phyloP scores from a whole-genome alignment of 2,888 invertebrate species.

The Campoplex nolae region DNA sequence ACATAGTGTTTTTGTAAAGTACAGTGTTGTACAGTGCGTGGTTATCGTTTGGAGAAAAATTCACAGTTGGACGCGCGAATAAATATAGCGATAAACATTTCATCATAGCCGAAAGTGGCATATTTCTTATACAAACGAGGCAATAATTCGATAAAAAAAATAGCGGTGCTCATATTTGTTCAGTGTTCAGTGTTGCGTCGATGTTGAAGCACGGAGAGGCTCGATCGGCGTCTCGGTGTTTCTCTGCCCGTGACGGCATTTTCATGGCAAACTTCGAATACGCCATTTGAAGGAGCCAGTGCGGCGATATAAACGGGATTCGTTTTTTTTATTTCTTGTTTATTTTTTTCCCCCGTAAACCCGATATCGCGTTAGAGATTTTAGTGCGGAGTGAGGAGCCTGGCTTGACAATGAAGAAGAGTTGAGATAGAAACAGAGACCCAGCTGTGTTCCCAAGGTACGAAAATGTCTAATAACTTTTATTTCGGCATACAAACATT shows the following conservation, averaged over 20 bases:
- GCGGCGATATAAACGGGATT: conserved; percentile 21
- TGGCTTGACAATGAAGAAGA: conserved; percentile 58
- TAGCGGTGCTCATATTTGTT: not conserved
- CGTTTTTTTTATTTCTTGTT: conserved; percentile 17
- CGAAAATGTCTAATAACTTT: not conserved
- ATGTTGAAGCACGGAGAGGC: conserved; percentile 37
- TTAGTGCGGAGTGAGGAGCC: conserved; percentile 3
- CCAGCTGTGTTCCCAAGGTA: conserved; percentile 58
- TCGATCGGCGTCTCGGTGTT: conserved; percentile 57
- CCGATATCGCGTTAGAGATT: conserved; percentile 34
- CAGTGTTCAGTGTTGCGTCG: conserved; percentile 21
- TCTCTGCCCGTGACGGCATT: conserved; percentile 40
- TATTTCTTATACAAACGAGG: not conserved
- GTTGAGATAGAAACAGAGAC: conserved; percentile 51
- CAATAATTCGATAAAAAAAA: not conserved
- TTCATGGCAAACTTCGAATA: conserved; percentile 50
- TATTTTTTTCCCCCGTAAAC: not conserved
- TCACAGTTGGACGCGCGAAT: not conserved
- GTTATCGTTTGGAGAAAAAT: not conserved
- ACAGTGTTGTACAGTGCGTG: not conserved
- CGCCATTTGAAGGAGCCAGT: conserved; percentile 53
- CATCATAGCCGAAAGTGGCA: not conserved
- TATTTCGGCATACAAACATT: not conserved
- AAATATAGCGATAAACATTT: not conserved
- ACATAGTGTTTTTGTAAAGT: not conserved